phyloP scores from a whole-genome alignment of 2,888 invertebrate species.

The Tiphia femorata region DNA sequence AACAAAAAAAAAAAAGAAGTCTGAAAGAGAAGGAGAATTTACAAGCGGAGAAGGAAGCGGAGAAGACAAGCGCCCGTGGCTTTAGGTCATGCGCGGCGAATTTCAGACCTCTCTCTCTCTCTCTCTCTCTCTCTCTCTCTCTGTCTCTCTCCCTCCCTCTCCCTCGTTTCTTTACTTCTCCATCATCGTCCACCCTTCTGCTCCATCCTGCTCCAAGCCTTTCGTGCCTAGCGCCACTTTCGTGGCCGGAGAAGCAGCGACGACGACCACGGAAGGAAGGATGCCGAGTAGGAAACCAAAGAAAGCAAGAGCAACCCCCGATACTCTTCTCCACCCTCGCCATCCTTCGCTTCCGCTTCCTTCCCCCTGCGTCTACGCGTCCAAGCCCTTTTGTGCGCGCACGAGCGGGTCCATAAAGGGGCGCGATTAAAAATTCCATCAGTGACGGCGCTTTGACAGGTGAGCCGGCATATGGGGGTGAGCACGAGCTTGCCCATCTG shows the following conservation, averaged over 20 bases:
- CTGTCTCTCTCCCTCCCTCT: background rate
- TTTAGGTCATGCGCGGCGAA: conserved; percentile 17
- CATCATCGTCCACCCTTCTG: no score
- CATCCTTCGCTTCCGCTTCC: no score
- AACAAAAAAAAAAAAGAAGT: background rate
- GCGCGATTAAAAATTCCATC: conserved; percentile 65
- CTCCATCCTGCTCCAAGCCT: no score
- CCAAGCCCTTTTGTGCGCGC: background rate
- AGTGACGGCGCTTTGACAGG: conserved; percentile 60
- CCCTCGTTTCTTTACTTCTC: no score
- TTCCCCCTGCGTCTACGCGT: background rate
- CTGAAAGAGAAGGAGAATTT: background rate
- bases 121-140: background rate
- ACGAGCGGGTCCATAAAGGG: conserved; percentile 25
- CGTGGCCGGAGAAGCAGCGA: no score
- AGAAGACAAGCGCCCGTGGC: conserved; percentile 20
- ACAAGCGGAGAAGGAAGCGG: background rate
- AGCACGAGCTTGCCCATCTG: conserved; percentile 60
- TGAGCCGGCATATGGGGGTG: conserved; percentile 52
- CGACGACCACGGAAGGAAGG: no score
- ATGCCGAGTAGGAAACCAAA: no score
- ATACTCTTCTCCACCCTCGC: background rate
- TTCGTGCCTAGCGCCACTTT: no score
- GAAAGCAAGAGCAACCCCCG: background rate
- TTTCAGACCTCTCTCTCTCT: background rate